Evolutionary conservation across 92 coral and sea anemone genomes (phyloP).

Genomic region (Pocillopora meandrina): DNA sequence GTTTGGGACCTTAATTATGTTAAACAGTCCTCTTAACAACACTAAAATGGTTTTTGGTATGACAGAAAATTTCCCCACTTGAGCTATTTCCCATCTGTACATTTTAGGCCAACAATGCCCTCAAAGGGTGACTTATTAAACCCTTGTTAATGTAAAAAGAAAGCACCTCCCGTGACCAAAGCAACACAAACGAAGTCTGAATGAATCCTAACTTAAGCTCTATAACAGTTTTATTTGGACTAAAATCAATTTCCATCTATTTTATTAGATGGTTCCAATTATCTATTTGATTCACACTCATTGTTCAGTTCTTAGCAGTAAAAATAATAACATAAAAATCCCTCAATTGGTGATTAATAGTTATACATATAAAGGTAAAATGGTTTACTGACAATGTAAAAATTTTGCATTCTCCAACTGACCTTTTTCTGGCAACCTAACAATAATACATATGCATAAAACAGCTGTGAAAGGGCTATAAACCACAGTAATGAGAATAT

Average conservation of each 20-base stretch:
- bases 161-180: not conserved
- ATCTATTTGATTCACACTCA: not conserved
- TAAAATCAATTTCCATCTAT: conserved; percentile 1
- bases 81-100: no score
- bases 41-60: no score
- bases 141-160: not conserved
- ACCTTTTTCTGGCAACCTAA: no score
- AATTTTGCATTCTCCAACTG: not conserved
- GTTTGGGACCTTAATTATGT: not conserved
- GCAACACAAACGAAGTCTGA: not conserved
- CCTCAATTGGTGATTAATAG: not conserved
- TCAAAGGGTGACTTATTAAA: not conserved
- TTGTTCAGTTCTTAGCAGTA: not conserved
- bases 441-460: no score
- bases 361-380: not conserved
- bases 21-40: not conserved
- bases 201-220: no score
- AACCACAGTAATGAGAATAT: no score
- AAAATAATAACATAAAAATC: not conserved
- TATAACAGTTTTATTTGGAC: no score
- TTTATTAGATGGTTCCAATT: not conserved
- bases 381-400: not conserved
- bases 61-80: no score
- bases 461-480: not conserved
- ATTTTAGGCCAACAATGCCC: not conserved